Conservation (phyloP, 1,140 invertebrate species). For the Drosophila lowei region DNA sequence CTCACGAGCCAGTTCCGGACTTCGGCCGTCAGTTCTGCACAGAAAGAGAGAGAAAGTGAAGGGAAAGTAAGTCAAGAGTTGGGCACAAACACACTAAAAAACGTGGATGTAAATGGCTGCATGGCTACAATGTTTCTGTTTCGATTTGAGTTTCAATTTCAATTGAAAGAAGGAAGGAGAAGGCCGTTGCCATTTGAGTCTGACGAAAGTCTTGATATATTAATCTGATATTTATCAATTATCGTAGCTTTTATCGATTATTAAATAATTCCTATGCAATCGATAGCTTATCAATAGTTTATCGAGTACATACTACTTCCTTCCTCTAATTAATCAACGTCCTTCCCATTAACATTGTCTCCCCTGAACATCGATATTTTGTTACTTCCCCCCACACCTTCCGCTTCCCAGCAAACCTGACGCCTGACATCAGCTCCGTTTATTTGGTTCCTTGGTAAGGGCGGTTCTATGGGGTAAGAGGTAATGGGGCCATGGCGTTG, state of each 20-base stretch:
- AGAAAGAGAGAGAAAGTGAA: conserved; percentile 69
- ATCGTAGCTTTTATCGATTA: too few species aligned
- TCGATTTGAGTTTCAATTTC: too few species aligned
- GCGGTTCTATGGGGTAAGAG: too few species aligned
- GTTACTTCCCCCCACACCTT: background rate
- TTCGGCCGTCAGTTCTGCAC: conserved; percentile 67
- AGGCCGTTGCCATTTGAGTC: too few species aligned
- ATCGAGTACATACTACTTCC: background rate
- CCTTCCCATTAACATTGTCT: too few species aligned
- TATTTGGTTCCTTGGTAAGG: background rate
- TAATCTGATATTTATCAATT: too few species aligned
- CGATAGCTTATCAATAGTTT: background rate
- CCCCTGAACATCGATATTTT: conserved; percentile 24
- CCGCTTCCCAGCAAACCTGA: background rate
- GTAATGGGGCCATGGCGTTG: background rate
- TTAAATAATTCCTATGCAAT: too few species aligned
- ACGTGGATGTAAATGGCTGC: background rate
- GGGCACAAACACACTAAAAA: background rate
- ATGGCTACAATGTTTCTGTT: too few species aligned
- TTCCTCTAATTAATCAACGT: conserved; percentile 2
- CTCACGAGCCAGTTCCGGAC: conserved; percentile 76
- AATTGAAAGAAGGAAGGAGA: too few species aligned
- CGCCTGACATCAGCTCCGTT: conserved; percentile 19
- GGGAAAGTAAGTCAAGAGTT: conserved; percentile 67
- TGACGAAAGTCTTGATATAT: too few species aligned